These are phyloP conservation scores for Leptopilina clavipes DNA, from an alignment of 1,140 invertebrate species.

Conservation along the genomic window DNA sequence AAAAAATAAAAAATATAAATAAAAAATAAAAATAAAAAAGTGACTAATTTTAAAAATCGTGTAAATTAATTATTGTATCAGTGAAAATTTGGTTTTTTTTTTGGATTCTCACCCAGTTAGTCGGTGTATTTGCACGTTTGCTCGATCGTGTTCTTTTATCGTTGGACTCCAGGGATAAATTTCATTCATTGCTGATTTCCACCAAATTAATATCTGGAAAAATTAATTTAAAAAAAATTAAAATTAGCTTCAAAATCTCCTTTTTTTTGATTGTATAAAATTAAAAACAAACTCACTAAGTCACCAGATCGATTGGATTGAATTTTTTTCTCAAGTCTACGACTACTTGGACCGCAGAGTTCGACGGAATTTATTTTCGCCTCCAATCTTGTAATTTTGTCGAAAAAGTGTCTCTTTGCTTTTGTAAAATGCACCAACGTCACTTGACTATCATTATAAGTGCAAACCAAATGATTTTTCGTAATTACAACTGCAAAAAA, in stretches of 20 bases:
- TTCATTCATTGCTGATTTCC: slow-evolving; percentile 85
- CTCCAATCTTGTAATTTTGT: slow-evolving; percentile 79
- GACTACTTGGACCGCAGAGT: slow-evolving; percentile 78
- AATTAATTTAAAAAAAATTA: neutral
- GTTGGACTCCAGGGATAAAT: slow-evolving; percentile 89
- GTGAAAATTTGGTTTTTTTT: too few species aligned
- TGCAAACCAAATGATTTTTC: slow-evolving; percentile 79
- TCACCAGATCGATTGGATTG: slow-evolving; percentile 79
- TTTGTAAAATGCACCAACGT: slow-evolving; percentile 81
- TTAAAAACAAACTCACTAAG: slow-evolving; percentile 72
- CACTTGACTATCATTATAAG: slow-evolving; percentile 81
- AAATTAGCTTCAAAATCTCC: too few species aligned
- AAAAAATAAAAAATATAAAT: neutral
- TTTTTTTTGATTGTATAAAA: neutral
- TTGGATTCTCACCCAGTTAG: slow-evolving; percentile 71
- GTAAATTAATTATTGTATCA: too few species aligned
- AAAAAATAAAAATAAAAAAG: neutral
- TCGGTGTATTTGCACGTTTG: slow-evolving; percentile 85
- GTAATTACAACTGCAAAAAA: slow-evolving; percentile 77
- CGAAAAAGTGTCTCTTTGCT: slow-evolving; percentile 75
- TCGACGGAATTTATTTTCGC: slow-evolving; percentile 78
- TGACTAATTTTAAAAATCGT: too few species aligned
- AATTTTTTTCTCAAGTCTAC: slow-evolving; percentile 80
- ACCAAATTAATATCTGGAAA: slow-evolving; percentile 82
- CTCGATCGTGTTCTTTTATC: slow-evolving; percentile 85